A percentile compares a stretch with the other conserved stretches of the same genome.
Conservation (phyloP, 2,888 invertebrate species). For the Drosophila nigricruria region DNA sequence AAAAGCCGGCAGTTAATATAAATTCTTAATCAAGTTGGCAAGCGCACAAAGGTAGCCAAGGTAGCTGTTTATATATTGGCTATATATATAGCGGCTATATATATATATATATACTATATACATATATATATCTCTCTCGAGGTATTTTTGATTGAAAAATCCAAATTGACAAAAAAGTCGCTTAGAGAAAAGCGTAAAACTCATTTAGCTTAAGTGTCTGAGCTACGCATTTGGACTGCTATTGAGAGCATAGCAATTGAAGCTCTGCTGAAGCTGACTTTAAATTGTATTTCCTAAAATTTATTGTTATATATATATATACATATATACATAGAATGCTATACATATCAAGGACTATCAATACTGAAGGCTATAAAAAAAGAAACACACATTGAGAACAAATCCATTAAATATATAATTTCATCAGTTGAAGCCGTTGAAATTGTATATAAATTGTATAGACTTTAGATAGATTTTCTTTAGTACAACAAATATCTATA, state of each 20-base stretch:
- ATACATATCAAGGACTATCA: background rate
- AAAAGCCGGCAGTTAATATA: constrained; percentile 9
- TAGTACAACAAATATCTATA: too few relatives aligned
- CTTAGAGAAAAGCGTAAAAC: background rate
- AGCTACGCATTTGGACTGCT: background rate
- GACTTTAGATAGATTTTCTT: too few relatives aligned
- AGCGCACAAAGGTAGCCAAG: background rate
- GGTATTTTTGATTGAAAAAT: background rate
- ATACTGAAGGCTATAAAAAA: background rate
- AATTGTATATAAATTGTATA: too few relatives aligned
- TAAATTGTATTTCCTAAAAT: background rate
- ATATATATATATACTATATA: background rate
- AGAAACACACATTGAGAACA: too few relatives aligned
- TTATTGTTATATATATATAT: background rate
- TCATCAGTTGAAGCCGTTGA: too few relatives aligned
- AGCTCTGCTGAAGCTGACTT: background rate
- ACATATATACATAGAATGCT: background rate
- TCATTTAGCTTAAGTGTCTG: constrained; percentile 2
- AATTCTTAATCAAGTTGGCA: constrained; percentile 8
- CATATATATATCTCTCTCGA: background rate
- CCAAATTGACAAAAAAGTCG: background rate
- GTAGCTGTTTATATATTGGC: too few relatives aligned
- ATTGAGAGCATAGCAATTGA: background rate
- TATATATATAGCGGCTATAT: background rate
- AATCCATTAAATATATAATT: too few relatives aligned